A percentile compares a stretch with the other conserved stretches of the same genome.
These are phyloP conservation scores for Gymnodraco acuticeps DNA, from an alignment of 2,797 vertebrate genomes.

Conservation along the genomic window DNA sequence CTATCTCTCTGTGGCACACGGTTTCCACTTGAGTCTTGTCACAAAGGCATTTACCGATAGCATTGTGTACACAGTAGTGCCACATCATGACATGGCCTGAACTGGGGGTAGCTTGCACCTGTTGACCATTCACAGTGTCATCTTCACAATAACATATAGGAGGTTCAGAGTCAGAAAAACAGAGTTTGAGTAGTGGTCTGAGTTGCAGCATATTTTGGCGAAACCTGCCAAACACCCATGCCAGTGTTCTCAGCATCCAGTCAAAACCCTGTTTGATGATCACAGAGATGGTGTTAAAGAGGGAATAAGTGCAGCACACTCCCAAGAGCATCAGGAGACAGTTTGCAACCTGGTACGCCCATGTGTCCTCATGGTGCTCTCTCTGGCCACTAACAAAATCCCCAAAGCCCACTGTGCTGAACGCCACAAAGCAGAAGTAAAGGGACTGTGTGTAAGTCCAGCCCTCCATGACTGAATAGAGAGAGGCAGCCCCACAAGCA, in stretches of 20 bases:
- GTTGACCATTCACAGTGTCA: slow-evolving; percentile 11
- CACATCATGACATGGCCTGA: slow-evolving; percentile 32
- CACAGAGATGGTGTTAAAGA: slow-evolving; percentile 74
- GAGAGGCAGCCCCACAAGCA: slow-evolving; percentile 65
- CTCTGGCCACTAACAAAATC: slow-evolving; percentile 79
- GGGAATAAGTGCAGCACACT: slow-evolving; percentile 78
- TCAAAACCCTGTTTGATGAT: slow-evolving; percentile 76
- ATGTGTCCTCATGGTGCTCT: slow-evolving; percentile 53
- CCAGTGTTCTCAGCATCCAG: slow-evolving; percentile 61
- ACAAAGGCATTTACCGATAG: slow-evolving; percentile 48
- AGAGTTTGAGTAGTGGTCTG: slow-evolving; percentile 12
- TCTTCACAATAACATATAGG: slow-evolving; percentile 23
- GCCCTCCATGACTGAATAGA: slow-evolving; percentile 76
- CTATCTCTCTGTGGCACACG: slow-evolving; percentile 30
- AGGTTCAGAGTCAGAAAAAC: slow-evolving; percentile 27
- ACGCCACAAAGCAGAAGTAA: slow-evolving; percentile 83
- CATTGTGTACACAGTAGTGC: slow-evolving; percentile 5
- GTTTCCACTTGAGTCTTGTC: slow-evolving; percentile 55
- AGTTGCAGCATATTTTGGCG: not conserved
- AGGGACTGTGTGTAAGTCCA: slow-evolving; percentile 78
- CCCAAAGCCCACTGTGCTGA: slow-evolving; percentile 81
- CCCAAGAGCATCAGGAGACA: slow-evolving; percentile 75
- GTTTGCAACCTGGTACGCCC: slow-evolving; percentile 70
- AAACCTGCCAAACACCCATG: slow-evolving; percentile 11
- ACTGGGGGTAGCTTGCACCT: slow-evolving; percentile 16